Conservation (phyloP, 2,797 vertebrate species). For the Pogoniulus pusillus region DNA sequence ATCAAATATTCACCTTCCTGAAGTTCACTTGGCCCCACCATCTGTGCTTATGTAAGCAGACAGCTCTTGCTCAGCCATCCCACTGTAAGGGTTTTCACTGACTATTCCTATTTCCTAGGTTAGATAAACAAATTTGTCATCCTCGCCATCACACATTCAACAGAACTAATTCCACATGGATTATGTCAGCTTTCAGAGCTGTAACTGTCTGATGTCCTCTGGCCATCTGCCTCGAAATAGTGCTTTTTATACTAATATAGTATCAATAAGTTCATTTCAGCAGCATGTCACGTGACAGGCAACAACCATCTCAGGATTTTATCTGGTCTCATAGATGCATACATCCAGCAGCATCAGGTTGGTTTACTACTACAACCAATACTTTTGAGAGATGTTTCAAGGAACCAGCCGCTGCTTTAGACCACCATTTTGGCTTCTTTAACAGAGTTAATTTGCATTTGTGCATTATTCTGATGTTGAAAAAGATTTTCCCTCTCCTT, state of each 20-base stretch:
- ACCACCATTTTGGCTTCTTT: not conserved
- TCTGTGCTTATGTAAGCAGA: not conserved
- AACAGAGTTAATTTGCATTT: not conserved
- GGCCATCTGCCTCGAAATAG: not conserved
- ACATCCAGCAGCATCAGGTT: not conserved
- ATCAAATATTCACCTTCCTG: conserved; percentile 26
- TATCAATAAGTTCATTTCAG: not conserved
- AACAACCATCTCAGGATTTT: not conserved
- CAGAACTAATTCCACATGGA: not conserved
- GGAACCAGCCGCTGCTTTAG: not conserved
- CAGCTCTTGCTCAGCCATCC: not conserved
- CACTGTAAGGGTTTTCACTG: not conserved
- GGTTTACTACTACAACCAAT: not conserved
- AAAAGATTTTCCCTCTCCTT: not conserved
- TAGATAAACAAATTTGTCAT: conserved; percentile 10
- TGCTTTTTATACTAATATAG: not conserved
- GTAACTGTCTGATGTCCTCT: not conserved
- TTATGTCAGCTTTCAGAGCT: not conserved
- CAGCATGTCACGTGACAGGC: not conserved
- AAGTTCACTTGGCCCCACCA: not conserved
- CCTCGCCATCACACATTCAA: not conserved
- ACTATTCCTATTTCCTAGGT: not conserved
- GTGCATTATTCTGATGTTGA: not conserved
- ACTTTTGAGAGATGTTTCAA: not conserved
- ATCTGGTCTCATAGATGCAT: not conserved